Evolutionary conservation across 2,888 invertebrate genomes (phyloP), one percentile per base, ranked within the genome.

Genomic region (Dolichopus griseipennis): DNA sequence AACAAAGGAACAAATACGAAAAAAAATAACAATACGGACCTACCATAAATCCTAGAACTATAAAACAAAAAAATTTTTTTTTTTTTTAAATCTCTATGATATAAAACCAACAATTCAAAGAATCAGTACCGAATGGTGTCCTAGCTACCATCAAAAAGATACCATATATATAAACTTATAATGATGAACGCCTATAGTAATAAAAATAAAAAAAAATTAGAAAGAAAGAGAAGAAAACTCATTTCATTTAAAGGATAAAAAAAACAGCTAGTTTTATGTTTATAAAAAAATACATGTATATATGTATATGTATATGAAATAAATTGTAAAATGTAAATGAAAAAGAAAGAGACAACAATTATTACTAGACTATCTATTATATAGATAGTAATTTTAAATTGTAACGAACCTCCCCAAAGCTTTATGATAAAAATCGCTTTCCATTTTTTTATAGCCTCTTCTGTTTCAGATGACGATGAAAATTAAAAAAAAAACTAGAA

Each of bases 181-280:
- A 52, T 52, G 15, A 52, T 18, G 15, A 52, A 18, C 18, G 37
- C 37, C 37, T 37, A 37, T 37, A 8, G 37, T 37, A 12, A 37
- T 37, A 37, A 37, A 27, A 37, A 37, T 37, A 37, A 37, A 37
- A 37, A 37, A 37, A 37, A 37, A 37, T 37, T n/a, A n/a, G n/a
- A n/a, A n/a, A n/a, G n/a, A 34, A 34, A 52, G 15, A 18, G 15
- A 15, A 18, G 18, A 52, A 52, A 52, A 52, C 52, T 18, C 9
- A 52, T 52, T 52, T 52, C 52, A 52, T 52, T 52, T 52, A 52
- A 52, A 52, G 52, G 18, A 52, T 15, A 52, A 52, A 52, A 52
- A 15, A 52, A 52, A 15, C 3, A 52, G n/a, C 52, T 52, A 52
- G 52, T 52, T 52, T 52, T 52, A 52, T 52, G 9, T 18, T 18